Base-by-base conservation (phyloP, 2,797 vertebrate genomes). In the Carduelis carduelis region DNA sequence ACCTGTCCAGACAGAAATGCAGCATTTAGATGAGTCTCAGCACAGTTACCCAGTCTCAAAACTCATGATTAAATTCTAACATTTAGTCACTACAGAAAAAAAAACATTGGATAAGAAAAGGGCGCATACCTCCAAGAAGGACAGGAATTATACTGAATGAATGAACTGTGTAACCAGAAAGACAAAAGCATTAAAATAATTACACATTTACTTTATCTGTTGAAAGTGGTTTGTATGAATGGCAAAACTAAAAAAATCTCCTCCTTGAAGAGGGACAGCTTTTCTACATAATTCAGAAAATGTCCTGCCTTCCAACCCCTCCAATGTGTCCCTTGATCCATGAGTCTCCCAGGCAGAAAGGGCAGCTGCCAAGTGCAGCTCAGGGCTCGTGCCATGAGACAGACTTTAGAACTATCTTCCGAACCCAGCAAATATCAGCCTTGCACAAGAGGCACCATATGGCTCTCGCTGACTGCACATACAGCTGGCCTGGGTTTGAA, bases 391-490 rank as follows among this genome's bases (percentile, higher is more conserved):
- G 5, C 59, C 41, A 24, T 0, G 7, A 81, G 79, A 41, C n/a
- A 41, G 44, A 8, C 32, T 34, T 78, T 4, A 82, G 52, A 74
- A 17, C 55, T 79, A 32, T 70, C 76, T 90, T 59, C 59, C 27
- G 30, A 84, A 64, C 30, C 34, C 59, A 50, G 87, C 28, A 76
- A 72, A 39, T 65, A 91, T 30, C 93, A 91, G 57, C 79, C 43
- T 75, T 5, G 4, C 64, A 68, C 90, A 93, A 0, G 0, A 76
- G 63, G 50, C 50, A 65, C 72, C 79, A 41, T 52, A 70, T 81
- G 81, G 75, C 76, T 89, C 87, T 92, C 69, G 60, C 76, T 59
- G 93, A 59, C 89, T 88, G 75, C 83, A 83, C 34, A 23, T 81
- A 47, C 69, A 93, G 53, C 68, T 91, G 82, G 37, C 83, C 72